These are phyloP conservation scores for Hyles lineata DNA, from an alignment of 2,888 invertebrate genomes.

Conservation along the genomic window DNA sequence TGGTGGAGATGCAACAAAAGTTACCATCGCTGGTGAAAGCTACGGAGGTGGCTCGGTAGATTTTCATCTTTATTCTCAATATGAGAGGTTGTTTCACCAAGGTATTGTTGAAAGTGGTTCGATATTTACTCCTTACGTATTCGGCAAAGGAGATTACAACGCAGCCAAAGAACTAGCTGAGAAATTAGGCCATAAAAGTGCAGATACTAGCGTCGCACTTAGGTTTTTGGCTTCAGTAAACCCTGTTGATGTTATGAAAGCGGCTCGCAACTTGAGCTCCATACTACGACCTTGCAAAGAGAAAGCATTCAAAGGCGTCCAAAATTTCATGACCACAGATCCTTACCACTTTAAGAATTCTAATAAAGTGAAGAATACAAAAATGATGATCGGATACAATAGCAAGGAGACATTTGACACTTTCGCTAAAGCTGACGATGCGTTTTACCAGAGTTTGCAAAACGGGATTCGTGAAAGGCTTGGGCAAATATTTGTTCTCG, in stretches of 20 bases:
- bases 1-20: constrained; percentile 47
- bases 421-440: constrained; percentile 43
- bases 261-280: constrained; percentile 43
- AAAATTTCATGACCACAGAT: constrained; percentile 48
- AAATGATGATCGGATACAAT: constrained; percentile 58
- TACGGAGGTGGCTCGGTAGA: constrained; percentile 48
- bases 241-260: constrained; percentile 53
- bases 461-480: constrained; percentile 41
- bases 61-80: constrained; percentile 42
- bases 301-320: constrained; percentile 45
- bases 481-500: constrained; percentile 38
- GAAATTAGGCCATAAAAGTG: constrained; percentile 49
- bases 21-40: constrained; percentile 51
- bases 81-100: constrained; percentile 33
- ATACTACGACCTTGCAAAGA: constrained; percentile 55
- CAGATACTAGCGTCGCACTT: constrained; percentile 49
- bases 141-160: constrained; percentile 47
- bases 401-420: constrained; percentile 54
- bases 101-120: constrained; percentile 42
- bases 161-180: constrained; percentile 56
- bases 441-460: constrained; percentile 40
- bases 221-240: constrained; percentile 48
- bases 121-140: constrained; percentile 47
- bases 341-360: constrained; percentile 46
- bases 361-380: constrained; percentile 42